A percentile compares a stretch with the other conserved stretches of the same genome.
These are phyloP conservation scores for Rousettus leschenaultii DNA, from an alignment of 2,113 vertebrate genomes.

Conservation along the genomic window DNA sequence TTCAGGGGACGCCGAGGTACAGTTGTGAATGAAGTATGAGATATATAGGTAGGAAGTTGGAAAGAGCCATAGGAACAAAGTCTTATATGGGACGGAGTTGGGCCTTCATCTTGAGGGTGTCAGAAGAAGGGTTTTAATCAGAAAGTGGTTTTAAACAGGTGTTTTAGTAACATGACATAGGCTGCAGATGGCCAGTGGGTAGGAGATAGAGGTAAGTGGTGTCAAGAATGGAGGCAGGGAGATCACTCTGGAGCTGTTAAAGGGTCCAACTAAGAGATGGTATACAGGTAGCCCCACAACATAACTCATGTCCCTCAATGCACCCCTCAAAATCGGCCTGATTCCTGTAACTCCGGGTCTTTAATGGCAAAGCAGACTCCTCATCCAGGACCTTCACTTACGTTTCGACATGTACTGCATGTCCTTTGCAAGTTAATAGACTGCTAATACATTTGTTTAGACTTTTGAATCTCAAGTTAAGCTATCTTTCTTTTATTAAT, in stretches of 20 bases:
- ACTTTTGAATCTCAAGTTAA: neutral
- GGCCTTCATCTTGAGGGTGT: neutral
- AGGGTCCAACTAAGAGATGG: neutral
- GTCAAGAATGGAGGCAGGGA: neutral
- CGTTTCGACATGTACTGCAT: neutral
- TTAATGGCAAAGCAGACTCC: neutral
- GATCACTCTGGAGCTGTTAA: neutral
- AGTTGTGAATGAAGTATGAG: neutral
- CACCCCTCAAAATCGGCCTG: neutral
- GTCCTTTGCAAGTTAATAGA: neutral
- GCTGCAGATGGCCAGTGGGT: neutral
- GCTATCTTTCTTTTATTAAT: neutral
- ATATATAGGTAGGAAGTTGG: neutral
- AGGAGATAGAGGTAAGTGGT: neutral
- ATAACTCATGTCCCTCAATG: rapidly evolving
- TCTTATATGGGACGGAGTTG: neutral
- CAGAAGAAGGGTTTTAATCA: neutral
- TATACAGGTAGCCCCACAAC: neutral
- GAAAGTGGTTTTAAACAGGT: neutral
- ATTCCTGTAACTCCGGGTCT: neutral
- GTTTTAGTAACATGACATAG: neutral
- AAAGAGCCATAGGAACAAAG: neutral
- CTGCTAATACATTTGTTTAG: neutral
- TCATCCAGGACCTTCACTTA: neutral
- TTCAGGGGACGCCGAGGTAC: neutral